Evolutionary conservation across 1,140 invertebrate genomes (phyloP), one percentile per base, ranked within the genome.

Genomic region (Homalodisca vitripennis): DNA sequence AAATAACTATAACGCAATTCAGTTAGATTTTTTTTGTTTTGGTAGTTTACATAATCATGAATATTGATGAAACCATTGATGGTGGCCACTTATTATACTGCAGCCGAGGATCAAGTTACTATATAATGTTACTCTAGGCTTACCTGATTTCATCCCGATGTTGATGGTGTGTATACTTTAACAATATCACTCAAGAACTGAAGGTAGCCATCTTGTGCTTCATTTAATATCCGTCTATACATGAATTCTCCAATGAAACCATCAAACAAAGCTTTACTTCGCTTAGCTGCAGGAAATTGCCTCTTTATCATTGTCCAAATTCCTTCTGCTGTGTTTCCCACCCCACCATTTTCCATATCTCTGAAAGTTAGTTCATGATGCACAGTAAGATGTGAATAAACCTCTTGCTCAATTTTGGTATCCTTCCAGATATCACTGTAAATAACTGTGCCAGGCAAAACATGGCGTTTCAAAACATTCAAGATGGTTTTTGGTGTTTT

Each of bases 371-470:
- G 20, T 24, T 66, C 63, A 22, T 66, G 63, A 66, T 66, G 32
- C 20, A 66, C 34, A 46, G 34, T 32, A 22, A 66, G n/a, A 24
- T 66, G 63, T 20, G 17, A 20, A 10, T 47, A 31, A 22, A 66
- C 22, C 17, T 66, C 63, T 24, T 66, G 63, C 24, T 66, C 63
- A 24, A 66, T 27, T 10, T 24, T 66, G 47, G 27, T 20, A 27
- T 66, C 63, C 41, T 66, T 66, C 63, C 63, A 66, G 24, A 66
- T 46, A 27, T 66, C 63, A 66, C 63, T 66, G 41, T 66, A 66
- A 47, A 66, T 27, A 20, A 66, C 47, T 22, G 63, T 32, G n/a
- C 63, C 63, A 22, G 63, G 63, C 10, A 66, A 12, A 12, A 66
- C 41, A 47, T 47, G 47, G 22, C 47, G 32, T 47, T 66, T 66